phyloP scores from a whole-genome alignment of 2,797 vertebrate genomes.

The Mormyrus hasselquistii region DNA sequence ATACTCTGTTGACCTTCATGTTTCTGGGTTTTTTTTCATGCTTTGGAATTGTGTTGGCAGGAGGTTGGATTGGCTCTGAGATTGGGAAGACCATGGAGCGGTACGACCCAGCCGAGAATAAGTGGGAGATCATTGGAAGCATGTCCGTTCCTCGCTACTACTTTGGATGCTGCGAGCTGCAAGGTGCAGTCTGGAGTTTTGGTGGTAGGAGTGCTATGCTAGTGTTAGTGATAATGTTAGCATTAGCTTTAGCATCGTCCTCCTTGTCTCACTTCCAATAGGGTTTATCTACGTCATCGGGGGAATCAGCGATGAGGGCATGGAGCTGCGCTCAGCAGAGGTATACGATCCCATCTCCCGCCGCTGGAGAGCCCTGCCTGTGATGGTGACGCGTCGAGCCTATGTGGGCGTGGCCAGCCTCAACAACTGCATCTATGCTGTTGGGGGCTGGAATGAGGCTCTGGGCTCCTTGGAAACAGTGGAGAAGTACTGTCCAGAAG shows the following conservation, averaged over 20 bases:
- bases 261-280: slow-evolving; percentile 37
- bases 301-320: slow-evolving; percentile 84
- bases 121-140: slow-evolving; percentile 87
- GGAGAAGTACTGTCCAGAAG: slow-evolving; percentile 90
- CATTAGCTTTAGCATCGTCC: neutral
- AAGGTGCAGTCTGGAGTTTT: slow-evolving; percentile 64
- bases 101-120: slow-evolving; percentile 91
- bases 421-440: slow-evolving; percentile 85
- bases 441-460: slow-evolving; percentile 91
- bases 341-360: slow-evolving; percentile 84
- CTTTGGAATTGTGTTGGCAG: slow-evolving; percentile 46
- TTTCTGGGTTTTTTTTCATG: neutral
- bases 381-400: slow-evolving; percentile 81
- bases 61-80: slow-evolving; percentile 92
- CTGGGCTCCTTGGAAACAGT: slow-evolving; percentile 85
- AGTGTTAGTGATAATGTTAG: neutral
- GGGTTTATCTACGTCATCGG: slow-evolving; percentile 91
- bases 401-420: slow-evolving; percentile 87
- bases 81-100: slow-evolving; percentile 93
- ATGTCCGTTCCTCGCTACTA: slow-evolving; percentile 89
- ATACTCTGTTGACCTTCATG: neutral
- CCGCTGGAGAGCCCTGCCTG: slow-evolving; percentile 83
- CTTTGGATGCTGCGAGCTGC: slow-evolving; percentile 94
- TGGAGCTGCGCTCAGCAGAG: slow-evolving; percentile 84
- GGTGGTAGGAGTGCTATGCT: neutral